phyloP scores from a whole-genome alignment of 1,140 invertebrate genomes.

The Epicauta chinensis region DNA sequence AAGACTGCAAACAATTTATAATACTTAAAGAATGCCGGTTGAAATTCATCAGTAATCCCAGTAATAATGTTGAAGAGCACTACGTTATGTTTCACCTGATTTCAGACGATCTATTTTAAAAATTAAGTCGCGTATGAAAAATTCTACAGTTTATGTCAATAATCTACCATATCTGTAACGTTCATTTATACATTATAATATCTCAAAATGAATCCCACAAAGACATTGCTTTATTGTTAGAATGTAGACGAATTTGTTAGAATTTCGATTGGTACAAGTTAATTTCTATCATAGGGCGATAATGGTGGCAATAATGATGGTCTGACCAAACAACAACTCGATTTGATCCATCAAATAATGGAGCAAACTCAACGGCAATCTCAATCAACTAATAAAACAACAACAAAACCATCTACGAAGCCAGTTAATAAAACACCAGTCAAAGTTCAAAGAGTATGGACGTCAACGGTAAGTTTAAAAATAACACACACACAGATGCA shows the following conservation, averaged over 20 bases:
- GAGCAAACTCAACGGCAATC: slow-evolving; percentile 56
- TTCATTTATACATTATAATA: no score
- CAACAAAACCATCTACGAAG: slow-evolving; percentile 34
- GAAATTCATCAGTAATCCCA: slow-evolving; percentile 8
- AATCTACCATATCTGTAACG: no score
- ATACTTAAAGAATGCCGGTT: slow-evolving; percentile 24
- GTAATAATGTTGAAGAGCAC: slow-evolving; percentile 20
- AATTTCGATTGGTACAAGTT: no score
- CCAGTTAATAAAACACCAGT: slow-evolving; percentile 31
- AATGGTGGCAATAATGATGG: slow-evolving; percentile 54
- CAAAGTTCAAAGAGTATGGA: slow-evolving; percentile 30
- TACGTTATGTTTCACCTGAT: slow-evolving; percentile 8
- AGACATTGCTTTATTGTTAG: no score
- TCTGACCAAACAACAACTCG: slow-evolving; percentile 64
- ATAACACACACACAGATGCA: no score
- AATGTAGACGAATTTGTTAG: no score
- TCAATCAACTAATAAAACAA: slow-evolving; percentile 37
- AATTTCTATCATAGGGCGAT: slow-evolving; percentile 43
- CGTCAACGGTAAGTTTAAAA: slow-evolving; percentile 18
- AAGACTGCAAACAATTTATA: slow-evolving; percentile 19
- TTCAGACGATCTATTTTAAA: slow-evolving; percentile 5
- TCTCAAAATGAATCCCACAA: no score
- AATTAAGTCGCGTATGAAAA: slow-evolving; percentile 3
- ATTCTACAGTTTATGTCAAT: not conserved
- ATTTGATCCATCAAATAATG: slow-evolving; percentile 73